phyloP scores from a whole-genome alignment of 2,888 invertebrate genomes.

The Pimpla rufipes region DNA sequence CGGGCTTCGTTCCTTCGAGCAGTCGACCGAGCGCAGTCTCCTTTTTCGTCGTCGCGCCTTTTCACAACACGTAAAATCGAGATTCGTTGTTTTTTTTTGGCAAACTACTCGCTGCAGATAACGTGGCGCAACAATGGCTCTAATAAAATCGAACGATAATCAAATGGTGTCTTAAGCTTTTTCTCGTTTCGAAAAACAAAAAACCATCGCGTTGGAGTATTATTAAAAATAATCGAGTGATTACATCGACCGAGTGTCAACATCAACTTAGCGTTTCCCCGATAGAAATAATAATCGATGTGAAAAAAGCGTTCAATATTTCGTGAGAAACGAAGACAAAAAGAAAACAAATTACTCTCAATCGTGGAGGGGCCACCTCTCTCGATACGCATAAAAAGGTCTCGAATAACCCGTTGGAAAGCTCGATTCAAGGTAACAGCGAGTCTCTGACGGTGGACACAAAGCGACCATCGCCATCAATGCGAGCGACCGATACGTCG shows the following conservation, averaged over 20 bases:
- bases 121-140: slow-evolving; percentile 83
- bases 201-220: slow-evolving; percentile 25
- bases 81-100: slow-evolving; percentile 71
- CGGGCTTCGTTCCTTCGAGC: slow-evolving; percentile 40
- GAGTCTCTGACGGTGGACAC: slow-evolving; percentile 82
- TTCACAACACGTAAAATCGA: slow-evolving; percentile 77
- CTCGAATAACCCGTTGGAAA: slow-evolving; percentile 38
- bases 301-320: too few species aligned
- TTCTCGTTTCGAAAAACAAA: slow-evolving; percentile 19
- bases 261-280: neutral
- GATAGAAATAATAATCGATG: slow-evolving; percentile 12
- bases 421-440: slow-evolving; percentile 83
- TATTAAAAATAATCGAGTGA: neutral
- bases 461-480: slow-evolving; percentile 84
- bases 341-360: slow-evolving; percentile 1
- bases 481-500: slow-evolving; percentile 78
- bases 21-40: slow-evolving; percentile 6
- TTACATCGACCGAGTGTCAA: neutral
- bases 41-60: slow-evolving; percentile 72
- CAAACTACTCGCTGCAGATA: slow-evolving; percentile 81
- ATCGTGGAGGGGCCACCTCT: slow-evolving; percentile 35
- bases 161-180: slow-evolving; percentile 8
- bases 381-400: slow-evolving; percentile 33
- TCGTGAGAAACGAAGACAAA: too few species aligned
- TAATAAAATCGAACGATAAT: slow-evolving; percentile 59